A percentile compares a stretch with the other conserved stretches of the same genome.
Evolutionary conservation across 2,888 invertebrate species (phyloP).

Genomic region (Drosophila nr. fundita): DNA sequence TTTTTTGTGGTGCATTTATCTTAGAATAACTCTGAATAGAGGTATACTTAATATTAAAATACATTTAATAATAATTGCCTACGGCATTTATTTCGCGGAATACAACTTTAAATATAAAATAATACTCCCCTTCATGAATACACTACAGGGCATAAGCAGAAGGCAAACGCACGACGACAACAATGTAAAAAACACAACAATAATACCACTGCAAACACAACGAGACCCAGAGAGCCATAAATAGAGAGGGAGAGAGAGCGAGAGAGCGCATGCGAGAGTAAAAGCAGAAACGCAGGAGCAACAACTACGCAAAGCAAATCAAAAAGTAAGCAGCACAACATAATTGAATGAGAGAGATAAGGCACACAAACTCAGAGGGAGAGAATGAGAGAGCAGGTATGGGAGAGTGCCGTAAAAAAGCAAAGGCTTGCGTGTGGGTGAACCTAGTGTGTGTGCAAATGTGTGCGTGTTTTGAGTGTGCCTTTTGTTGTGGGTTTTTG

Average conservation of each 20-base stretch:
- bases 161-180: slow-evolving; percentile 44
- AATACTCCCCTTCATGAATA: slow-evolving; percentile 1
- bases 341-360: slow-evolving; percentile 52
- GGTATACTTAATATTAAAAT: background rate
- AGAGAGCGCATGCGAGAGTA: slow-evolving; percentile 36
- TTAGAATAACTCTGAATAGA: no score
- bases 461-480: slow-evolving; percentile 17
- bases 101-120: background rate
- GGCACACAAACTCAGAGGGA: slow-evolving; percentile 1
- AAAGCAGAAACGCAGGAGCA: slow-evolving; percentile 27
- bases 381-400: slow-evolving; percentile 1
- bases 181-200: slow-evolving; percentile 34
- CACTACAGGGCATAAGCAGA: slow-evolving; percentile 27
- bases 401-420: slow-evolving; percentile 4
- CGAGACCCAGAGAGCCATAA: slow-evolving; percentile 14
- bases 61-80: background rate
- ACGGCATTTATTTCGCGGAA: background rate
- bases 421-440: slow-evolving; percentile 39
- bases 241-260: slow-evolving; percentile 8
- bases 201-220: slow-evolving; percentile 51
- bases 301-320: slow-evolving; percentile 40
- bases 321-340: slow-evolving; percentile 55
- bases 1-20: background rate
- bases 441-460: slow-evolving; percentile 13
- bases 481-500: slow-evolving; percentile 55